Percentiles rank a stretch among this genome's conserved stretches.
These are phyloP conservation scores for Phainopepla nitens DNA, from an alignment of 2,113 vertebrate genomes.

Conservation along the genomic window DNA sequence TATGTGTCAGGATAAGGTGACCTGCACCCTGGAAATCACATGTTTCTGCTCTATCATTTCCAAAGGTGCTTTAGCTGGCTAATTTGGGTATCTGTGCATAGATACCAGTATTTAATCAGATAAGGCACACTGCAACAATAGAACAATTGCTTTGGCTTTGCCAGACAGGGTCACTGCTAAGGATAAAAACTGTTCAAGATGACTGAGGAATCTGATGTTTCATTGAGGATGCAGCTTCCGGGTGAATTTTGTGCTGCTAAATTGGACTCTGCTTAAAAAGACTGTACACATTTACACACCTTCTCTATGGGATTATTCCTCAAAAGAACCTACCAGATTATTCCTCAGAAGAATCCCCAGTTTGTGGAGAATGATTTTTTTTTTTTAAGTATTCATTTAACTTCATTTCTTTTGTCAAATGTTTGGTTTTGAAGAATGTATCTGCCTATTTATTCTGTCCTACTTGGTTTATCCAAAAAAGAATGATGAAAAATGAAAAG, in stretches of 20 bases:
- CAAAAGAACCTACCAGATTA: neutral
- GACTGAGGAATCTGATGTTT: neutral
- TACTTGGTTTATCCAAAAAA: neutral
- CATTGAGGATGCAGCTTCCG: neutral
- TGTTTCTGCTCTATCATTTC: neutral
- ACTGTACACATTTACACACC: neutral
- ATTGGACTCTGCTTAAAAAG: neutral
- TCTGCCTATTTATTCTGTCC: neutral
- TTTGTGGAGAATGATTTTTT: neutral
- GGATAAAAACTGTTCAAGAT: neutral
- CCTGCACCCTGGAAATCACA: neutral
- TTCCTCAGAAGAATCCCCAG: neutral
- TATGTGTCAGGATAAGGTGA: neutral
- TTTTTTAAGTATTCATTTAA: neutral
- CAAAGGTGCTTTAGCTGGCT: neutral
- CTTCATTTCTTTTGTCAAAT: neutral
- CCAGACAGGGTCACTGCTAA: neutral
- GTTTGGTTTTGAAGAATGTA: neutral
- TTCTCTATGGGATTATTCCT: neutral
- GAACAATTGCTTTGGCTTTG: neutral
- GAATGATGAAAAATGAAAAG: neutral
- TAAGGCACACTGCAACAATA: neutral
- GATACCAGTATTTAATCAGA: neutral
- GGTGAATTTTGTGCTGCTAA: neutral
- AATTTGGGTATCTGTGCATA: accelerated